These are phyloP conservation scores for Motacilla tschutschensis DNA, from an alignment of 2,113 vertebrate genomes.

Conservation along the genomic window DNA sequence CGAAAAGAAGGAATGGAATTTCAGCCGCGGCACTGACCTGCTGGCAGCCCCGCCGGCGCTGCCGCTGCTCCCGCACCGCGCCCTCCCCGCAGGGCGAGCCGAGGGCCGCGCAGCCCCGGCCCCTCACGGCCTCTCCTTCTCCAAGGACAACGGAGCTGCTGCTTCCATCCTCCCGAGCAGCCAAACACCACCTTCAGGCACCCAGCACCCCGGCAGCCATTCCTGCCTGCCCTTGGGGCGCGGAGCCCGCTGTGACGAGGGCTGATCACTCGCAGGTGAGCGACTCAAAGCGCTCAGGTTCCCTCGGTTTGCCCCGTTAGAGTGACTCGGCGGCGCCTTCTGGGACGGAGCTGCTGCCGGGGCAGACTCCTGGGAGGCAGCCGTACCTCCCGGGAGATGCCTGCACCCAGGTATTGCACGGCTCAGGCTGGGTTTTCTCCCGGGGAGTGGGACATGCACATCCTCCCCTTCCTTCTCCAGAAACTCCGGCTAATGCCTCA, in stretches of 20 bases:
- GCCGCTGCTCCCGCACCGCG: rapidly evolving
- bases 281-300: not conserved
- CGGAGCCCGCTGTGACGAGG: rapidly evolving
- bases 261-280: not conserved
- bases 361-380: rapidly evolving
- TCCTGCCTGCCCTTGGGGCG: not conserved
- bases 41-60: rapidly evolving
- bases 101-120: rapidly evolving
- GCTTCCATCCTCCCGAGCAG: rapidly evolving
- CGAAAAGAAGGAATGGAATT: rapidly evolving
- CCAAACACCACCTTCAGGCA: rapidly evolving
- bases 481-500: not conserved
- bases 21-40: not conserved
- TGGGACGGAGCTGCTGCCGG: rapidly evolving
- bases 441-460: rapidly evolving
- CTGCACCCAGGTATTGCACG: rapidly evolving
- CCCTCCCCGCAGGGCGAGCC: rapidly evolving
- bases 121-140: rapidly evolving
- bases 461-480: not conserved
- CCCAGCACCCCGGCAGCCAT: rapidly evolving
- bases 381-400: not conserved
- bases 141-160: rapidly evolving
- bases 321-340: rapidly evolving
- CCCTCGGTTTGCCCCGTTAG: not conserved
- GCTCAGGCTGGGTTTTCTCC: not conserved